Evolutionary conservation across 2,797 vertebrate genomes (phyloP).

Genomic region (Menidia menidia): DNA sequence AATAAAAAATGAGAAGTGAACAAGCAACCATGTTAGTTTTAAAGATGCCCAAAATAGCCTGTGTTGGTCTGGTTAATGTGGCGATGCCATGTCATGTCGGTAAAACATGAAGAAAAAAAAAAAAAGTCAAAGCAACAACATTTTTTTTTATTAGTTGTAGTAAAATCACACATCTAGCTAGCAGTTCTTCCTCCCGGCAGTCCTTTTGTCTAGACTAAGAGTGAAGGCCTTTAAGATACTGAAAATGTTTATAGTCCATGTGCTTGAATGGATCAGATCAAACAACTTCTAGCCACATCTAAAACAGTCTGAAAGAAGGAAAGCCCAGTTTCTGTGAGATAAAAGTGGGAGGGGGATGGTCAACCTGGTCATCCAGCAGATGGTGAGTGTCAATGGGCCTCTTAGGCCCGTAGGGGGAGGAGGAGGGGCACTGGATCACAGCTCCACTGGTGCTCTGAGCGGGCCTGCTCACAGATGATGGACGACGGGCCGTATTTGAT

Average conservation of each 20-base stretch:
- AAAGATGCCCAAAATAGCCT: slow-evolving; percentile 23
- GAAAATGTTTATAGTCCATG: slow-evolving; percentile 64
- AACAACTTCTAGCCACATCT: slow-evolving; percentile 61
- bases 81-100: slow-evolving; percentile 20
- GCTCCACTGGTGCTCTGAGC: slow-evolving; percentile 75
- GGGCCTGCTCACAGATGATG: slow-evolving; percentile 65
- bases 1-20: slow-evolving; percentile 42
- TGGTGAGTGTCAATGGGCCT: not conserved
- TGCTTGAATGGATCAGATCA: slow-evolving; percentile 67
- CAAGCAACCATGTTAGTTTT: slow-evolving; percentile 40
- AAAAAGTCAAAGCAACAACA: slow-evolving; percentile 60
- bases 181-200: slow-evolving; percentile 42
- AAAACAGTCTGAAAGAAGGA: slow-evolving; percentile 62
- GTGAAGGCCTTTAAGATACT: slow-evolving; percentile 62
- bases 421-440: slow-evolving; percentile 56
- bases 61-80: slow-evolving; percentile 42
- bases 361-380: slow-evolving; percentile 29
- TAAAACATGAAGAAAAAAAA: slow-evolving; percentile 58
- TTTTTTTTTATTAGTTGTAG: slow-evolving; percentile 66
- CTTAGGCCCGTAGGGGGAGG: slow-evolving; percentile 6
- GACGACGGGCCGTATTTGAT: slow-evolving; percentile 55
- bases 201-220: slow-evolving; percentile 53
- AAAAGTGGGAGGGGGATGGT: slow-evolving; percentile 15
- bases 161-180: slow-evolving; percentile 73
- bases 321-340: slow-evolving; percentile 62